phyloP scores from a whole-genome alignment of 2,888 invertebrate species.

The Willowsia nigromaculata region DNA sequence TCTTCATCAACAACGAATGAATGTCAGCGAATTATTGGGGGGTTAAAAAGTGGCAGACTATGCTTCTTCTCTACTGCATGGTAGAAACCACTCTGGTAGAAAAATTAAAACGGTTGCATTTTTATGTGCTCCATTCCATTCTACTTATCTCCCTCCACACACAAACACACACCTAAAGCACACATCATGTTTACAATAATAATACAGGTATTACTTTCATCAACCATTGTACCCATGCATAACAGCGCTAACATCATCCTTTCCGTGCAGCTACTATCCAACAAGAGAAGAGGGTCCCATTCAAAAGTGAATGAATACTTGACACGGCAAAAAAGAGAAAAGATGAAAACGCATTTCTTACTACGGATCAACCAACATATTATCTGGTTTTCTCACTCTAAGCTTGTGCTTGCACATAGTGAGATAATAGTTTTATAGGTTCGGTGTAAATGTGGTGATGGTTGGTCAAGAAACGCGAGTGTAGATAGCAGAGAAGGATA shows the following conservation, averaged over 20 bases:
- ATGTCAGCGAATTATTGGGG: not conserved
- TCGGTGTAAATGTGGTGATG: slow-evolving; percentile 13
- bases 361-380: not conserved
- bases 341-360: not conserved
- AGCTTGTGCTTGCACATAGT: not conserved
- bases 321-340: not conserved
- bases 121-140: slow-evolving; percentile 40
- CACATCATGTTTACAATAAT: not conserved
- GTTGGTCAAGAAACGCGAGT: slow-evolving; percentile 49
- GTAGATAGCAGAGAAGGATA: not conserved
- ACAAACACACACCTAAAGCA: not conserved
- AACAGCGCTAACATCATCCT: not conserved
- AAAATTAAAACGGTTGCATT: slow-evolving; percentile 61
- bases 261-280: not conserved
- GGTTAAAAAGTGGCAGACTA: not conserved
- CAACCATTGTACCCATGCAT: not conserved
- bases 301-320: slow-evolving; percentile 52
- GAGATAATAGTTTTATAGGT: not conserved
- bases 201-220: not conserved
- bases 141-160: not conserved
- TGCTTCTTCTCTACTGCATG: not conserved
- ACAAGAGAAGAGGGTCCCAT: slow-evolving; percentile 36
- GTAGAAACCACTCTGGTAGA: slow-evolving; percentile 5
- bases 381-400: not conserved
- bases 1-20: slow-evolving; percentile 33